Evolutionary conservation across 2,888 invertebrate species (phyloP).

Genomic region (Stenchaetothrips biformis): DNA sequence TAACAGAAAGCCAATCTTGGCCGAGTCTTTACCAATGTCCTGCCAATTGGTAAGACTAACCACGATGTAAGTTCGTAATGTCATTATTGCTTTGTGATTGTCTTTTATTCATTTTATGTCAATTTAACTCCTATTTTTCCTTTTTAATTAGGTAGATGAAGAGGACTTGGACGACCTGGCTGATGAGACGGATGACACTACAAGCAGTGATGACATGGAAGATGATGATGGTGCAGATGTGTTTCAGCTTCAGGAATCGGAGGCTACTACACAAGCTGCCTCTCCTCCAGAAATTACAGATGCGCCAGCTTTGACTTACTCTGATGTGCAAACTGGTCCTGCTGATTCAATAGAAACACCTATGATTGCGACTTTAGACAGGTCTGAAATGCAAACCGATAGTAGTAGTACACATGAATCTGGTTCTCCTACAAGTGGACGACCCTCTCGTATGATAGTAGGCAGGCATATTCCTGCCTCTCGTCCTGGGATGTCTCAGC

Average conservation of each 20-base stretch:
- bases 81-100: not conserved
- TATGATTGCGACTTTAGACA: too few species aligned
- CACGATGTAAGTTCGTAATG: not conserved
- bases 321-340: too few species aligned
- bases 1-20: not conserved
- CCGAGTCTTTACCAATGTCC: not conserved
- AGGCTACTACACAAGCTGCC: too few species aligned
- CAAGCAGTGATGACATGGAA: conserved; percentile 7
- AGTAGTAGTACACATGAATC: too few species aligned
- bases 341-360: too few species aligned
- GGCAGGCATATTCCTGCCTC: not conserved
- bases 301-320: too few species aligned
- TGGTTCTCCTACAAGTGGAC: not conserved
- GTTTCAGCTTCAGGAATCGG: too few species aligned
- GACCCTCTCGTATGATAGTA: not conserved
- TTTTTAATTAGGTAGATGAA: not conserved
- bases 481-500: conserved; percentile 8
- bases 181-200: not conserved
- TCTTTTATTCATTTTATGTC: not conserved
- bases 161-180: conserved; percentile 1
- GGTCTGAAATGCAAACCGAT: too few species aligned
- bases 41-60: not conserved
- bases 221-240: not conserved
- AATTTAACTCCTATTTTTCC: not conserved
- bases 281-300: too few species aligned